Conservation (phyloP, 2,113 vertebrate species). For the Clarias macrocephalus region DNA sequence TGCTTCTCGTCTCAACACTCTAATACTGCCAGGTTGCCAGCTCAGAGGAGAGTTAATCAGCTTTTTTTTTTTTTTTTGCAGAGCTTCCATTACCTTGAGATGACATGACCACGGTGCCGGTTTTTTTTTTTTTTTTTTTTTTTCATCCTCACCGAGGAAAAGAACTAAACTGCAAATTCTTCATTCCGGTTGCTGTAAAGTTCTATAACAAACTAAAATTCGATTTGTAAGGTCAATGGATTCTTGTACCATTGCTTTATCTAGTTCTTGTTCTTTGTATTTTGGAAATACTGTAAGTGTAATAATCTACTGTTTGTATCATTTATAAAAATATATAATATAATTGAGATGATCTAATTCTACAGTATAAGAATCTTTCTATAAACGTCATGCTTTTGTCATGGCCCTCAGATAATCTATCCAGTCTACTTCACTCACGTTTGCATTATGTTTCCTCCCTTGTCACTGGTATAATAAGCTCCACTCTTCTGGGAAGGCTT, state of each 20-base stretch:
- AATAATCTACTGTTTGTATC: no score
- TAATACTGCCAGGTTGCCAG: constrained; percentile 1
- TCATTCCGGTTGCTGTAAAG: neutral
- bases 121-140: neutral
- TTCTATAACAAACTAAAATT: neutral
- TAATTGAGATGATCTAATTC: no score
- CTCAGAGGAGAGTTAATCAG: constrained; percentile 2
- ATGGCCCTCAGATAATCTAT: no score
- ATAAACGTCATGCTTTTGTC: no score
- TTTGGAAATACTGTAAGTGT: no score
- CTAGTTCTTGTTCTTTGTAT: neutral
- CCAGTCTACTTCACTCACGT: no score
- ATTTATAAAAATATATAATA: no score
- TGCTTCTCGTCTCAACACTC: constrained; percentile 6
- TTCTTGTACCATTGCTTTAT: neutral
- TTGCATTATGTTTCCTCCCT: no score
- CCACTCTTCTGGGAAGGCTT: no score
- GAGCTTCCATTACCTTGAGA: neutral
- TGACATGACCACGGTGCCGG: neutral
- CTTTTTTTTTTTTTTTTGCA: neutral
- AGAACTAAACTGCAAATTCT: neutral
- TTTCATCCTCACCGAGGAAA: neutral
- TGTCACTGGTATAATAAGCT: no score
- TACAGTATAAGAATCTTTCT: no score
- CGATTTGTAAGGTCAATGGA: neutral